Base-by-base conservation (phyloP, 1,140 invertebrate species). In the Diorhabda sublineata region DNA sequence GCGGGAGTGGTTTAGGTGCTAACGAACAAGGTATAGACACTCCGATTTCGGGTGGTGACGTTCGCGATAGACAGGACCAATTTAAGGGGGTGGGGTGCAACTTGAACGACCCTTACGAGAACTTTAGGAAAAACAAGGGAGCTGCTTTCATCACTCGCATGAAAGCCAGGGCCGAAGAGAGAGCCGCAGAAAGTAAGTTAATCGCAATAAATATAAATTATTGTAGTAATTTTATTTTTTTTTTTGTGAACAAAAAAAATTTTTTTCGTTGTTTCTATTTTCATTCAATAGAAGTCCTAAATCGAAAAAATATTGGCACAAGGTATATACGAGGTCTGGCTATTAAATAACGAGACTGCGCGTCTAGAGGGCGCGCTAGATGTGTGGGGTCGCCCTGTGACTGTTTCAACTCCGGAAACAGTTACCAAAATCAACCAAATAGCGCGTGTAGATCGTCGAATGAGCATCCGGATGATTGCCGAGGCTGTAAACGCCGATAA, bases 141-240 rank as follows among this genome's bases (percentile, higher is more conserved):
- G 93, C 96, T 77, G 95, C 95, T 60, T 98, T 98, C 84, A 97
- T 98, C 67, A 94, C 94, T 66, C 86, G 96, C 76, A 98, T 98
- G 95, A 95, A 95, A 81, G 92, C 94, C 42, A 86, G 95, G 79
- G 93, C 93, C 11, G 90, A 97, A 73, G 93, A 96, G 78, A 83
- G 90, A 69, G 87, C 88, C 7, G 84, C 85, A 65, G 85, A 86
- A 73, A 82, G 77, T 78, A 78, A 76, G 69, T 74, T 71, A 64
- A 66, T 66, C 26, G 26, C 26, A 26, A 26, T 26, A 26, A 26
- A 26, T 26, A 26, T 26, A 42, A 43, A 61, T 61, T 61, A 61
- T 61, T 42, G 0, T 52, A 52, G 45, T 52, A 52, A 8, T 52
- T 52, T 52, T 52, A 52, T 52, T 52, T 6, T 52, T 52, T 52